These are phyloP conservation scores for Indri indri DNA, from an alignment of 2,113 vertebrate species.

Conservation along the genomic window DNA sequence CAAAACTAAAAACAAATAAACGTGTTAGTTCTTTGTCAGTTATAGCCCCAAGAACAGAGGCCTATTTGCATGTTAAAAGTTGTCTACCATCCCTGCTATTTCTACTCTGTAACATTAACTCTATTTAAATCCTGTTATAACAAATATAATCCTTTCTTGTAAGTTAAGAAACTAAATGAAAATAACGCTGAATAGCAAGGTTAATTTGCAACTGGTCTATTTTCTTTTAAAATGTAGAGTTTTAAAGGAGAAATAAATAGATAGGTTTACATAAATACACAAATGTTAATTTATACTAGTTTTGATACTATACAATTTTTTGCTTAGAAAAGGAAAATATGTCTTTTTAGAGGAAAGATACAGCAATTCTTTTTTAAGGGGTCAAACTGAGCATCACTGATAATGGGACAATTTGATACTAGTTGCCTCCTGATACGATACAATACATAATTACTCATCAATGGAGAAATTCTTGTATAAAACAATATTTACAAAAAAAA, in stretches of 20 bases:
- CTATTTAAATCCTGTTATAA: not conserved
- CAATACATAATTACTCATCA: not conserved
- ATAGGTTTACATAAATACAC: not conserved
- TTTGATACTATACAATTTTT: not conserved
- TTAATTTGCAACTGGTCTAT: not conserved
- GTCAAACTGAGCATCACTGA: not conserved
- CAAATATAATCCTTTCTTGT: not conserved
- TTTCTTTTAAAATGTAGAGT: not conserved
- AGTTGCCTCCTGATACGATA: not conserved
- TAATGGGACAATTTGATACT: not conserved
- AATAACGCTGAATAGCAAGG: not conserved
- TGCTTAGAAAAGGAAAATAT: not conserved
- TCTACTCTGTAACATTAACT: not conserved
- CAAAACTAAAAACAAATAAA: no score
- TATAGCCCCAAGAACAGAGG: no score
- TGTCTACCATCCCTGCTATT: not conserved
- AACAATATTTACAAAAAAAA: no score
- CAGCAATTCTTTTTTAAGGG: not conserved
- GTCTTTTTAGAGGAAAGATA: not conserved
- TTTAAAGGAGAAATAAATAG: not conserved
- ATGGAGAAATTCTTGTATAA: not conserved
- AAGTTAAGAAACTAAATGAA: not conserved
- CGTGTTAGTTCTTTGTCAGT: no score
- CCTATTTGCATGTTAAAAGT: not conserved
- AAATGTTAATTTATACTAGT: not conserved